phyloP scores from a whole-genome alignment of 2,113 vertebrate genomes.

The Mirza zaza region DNA sequence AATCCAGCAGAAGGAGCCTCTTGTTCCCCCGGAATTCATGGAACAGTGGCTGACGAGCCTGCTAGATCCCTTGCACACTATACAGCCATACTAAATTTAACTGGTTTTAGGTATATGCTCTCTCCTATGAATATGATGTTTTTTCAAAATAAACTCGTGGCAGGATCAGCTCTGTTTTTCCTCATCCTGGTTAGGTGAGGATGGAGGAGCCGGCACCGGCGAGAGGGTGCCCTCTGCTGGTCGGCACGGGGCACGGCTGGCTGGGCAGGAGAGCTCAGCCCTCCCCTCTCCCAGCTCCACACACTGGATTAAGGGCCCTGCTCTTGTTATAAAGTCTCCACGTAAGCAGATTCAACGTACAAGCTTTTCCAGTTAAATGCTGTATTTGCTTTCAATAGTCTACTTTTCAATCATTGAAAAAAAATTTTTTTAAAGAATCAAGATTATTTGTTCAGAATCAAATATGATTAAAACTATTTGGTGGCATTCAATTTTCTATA shows the following conservation, averaged over 20 bases:
- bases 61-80: fast-evolving
- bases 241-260: background rate
- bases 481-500: background rate
- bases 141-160: background rate
- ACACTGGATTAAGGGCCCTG: fast-evolving
- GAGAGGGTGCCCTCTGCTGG: background rate
- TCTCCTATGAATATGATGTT: fast-evolving
- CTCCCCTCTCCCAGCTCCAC: fast-evolving
- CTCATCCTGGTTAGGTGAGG: fast-evolving
- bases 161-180: fast-evolving
- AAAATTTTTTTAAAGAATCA: background rate
- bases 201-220: fast-evolving
- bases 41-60: background rate
- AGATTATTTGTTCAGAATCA: background rate
- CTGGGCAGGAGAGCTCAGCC: fast-evolving
- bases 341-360: background rate
- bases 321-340: fast-evolving
- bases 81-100: background rate
- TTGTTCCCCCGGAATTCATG: background rate
- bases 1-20: background rate
- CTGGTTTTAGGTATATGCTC: fast-evolving
- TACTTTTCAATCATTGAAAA: background rate
- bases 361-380: fast-evolving
- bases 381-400: background rate
- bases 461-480: background rate